phyloP scores from a whole-genome alignment of 2,113 vertebrate species.

The Oryctolagus cuniculus region DNA sequence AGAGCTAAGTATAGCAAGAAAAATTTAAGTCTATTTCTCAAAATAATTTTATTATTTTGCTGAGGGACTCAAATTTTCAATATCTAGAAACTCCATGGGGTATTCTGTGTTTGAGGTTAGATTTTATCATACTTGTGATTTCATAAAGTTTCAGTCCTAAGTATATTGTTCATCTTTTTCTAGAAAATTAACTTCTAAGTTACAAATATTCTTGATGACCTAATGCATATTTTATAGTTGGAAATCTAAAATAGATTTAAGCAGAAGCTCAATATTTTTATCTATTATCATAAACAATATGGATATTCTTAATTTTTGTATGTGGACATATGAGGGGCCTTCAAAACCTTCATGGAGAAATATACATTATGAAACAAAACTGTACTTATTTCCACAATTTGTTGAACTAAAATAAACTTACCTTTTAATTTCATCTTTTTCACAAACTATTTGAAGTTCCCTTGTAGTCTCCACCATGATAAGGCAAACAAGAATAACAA shows the following conservation, averaged over 20 bases:
- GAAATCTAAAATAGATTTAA: not conserved
- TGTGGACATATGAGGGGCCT: not conserved
- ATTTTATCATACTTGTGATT: not conserved
- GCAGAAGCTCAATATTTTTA: not conserved
- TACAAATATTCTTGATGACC: not conserved
- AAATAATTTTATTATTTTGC: not conserved
- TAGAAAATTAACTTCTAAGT: not conserved
- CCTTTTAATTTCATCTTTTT: too few relatives aligned
- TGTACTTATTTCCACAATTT: too few relatives aligned
- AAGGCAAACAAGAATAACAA: not conserved
- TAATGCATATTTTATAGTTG: not conserved
- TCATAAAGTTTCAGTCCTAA: not conserved
- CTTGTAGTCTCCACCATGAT: not conserved
- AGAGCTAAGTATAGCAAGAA: too few relatives aligned
- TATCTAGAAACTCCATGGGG: not conserved
- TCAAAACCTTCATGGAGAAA: too few relatives aligned
- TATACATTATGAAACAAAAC: too few relatives aligned
- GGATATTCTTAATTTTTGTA: not conserved
- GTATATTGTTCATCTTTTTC: not conserved
- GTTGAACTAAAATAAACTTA: too few relatives aligned
- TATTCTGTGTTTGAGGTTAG: not conserved
- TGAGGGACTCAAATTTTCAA: not conserved
- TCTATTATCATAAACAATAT: not conserved
- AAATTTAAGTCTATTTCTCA: not conserved
- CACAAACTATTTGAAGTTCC: too few relatives aligned